These are phyloP conservation scores for Pachyuromys duprasi DNA, from an alignment of 2,797 vertebrate species.

Conservation along the genomic window DNA sequence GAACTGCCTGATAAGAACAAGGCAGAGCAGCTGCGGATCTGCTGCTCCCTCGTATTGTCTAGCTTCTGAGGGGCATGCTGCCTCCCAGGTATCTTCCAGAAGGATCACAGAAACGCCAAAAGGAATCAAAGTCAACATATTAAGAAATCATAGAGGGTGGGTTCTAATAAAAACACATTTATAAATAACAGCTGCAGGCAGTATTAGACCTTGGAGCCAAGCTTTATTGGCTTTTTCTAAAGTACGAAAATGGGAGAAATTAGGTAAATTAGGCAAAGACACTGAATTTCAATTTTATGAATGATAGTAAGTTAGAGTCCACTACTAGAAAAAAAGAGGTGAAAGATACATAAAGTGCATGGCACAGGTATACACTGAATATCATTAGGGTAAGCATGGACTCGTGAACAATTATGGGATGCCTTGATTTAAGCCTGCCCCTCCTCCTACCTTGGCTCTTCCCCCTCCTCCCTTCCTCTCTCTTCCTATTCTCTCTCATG, in stretches of 20 bases:
- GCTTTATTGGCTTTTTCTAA: slow-evolving; percentile 22
- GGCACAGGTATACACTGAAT: not conserved
- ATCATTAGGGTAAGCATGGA: not conserved
- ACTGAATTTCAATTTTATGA: slow-evolving; percentile 43
- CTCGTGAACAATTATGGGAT: not conserved
- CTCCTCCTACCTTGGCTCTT: accelerated
- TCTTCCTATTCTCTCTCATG: not conserved
- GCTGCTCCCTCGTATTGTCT: not conserved
- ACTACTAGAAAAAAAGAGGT: not conserved
- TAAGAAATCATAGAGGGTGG: not conserved
- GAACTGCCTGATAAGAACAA: not conserved
- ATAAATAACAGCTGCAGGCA: not conserved
- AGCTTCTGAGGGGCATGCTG: not conserved
- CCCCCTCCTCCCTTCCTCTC: accelerated
- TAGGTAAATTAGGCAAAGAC: slow-evolving; percentile 24
- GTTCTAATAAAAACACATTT: not conserved
- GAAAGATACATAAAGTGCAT: not conserved
- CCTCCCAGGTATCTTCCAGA: not conserved
- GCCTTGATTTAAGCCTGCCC: not conserved
- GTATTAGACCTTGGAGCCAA: not conserved
- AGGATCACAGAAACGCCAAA: not conserved
- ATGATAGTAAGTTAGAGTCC: slow-evolving; percentile 14
- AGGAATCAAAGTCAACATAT: not conserved
- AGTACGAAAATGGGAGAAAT: slow-evolving; percentile 28
- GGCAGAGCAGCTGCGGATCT: not conserved